Evolutionary conservation across 2,113 vertebrate species (phyloP).

Genomic region (Pollimyrus isidori): DNA sequence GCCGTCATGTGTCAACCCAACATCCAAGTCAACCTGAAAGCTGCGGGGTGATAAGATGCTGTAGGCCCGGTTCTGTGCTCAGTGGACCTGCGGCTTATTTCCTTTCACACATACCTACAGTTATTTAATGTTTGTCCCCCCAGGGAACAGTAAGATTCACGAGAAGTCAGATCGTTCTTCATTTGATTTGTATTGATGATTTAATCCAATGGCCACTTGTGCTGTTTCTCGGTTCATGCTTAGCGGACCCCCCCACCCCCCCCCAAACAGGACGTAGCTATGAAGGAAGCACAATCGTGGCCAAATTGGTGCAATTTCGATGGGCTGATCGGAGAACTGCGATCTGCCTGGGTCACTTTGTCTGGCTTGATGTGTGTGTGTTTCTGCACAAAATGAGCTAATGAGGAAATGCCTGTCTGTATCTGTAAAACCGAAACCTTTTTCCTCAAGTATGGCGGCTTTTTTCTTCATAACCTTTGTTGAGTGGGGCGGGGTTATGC

Average conservation of each 20-base stretch:
- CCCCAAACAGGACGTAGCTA: not conserved
- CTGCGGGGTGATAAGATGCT: not conserved
- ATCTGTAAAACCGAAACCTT: not conserved
- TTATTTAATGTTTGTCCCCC: not conserved
- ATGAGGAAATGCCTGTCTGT: not conserved
- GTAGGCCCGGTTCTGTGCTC: not conserved
- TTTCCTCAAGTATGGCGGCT: not conserved
- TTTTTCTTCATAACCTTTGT: slow-evolving; percentile 40
- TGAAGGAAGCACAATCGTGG: not conserved
- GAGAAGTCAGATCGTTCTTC: not conserved
- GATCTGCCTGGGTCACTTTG: not conserved
- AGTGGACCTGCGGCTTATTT: not conserved
- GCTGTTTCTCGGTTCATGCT: not conserved
- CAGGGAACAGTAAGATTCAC: not conserved
- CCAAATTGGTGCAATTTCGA: not conserved
- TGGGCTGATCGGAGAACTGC: not conserved
- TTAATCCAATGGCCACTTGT: not conserved
- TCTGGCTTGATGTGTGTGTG: not conserved
- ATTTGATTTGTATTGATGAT: not conserved
- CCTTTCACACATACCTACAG: not conserved
- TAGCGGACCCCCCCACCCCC: not conserved
- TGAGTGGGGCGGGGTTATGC: slow-evolving; percentile 49
- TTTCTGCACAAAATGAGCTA: not conserved
- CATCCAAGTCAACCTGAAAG: not conserved
- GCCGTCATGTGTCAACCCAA: not conserved